Conservation (phyloP, 2,113 vertebrate genomes). For the Ellobius talpinus region DNA sequence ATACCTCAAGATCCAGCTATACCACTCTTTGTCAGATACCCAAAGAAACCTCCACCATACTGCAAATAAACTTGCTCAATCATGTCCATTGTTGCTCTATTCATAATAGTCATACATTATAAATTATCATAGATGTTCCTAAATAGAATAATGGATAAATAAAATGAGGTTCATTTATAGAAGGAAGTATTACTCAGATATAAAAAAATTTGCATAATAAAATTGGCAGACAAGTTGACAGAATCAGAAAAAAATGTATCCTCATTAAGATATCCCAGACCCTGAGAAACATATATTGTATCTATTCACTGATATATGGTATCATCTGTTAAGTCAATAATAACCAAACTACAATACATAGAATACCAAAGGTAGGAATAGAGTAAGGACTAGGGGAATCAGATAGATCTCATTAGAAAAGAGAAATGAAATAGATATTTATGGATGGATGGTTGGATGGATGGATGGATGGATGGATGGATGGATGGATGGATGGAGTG, state of each 20-base stretch:
- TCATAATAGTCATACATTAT: not conserved
- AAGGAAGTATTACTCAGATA: not conserved
- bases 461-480: no score
- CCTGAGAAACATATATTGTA: not conserved
- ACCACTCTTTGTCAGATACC: not conserved
- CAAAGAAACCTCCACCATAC: not conserved
- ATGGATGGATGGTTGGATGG: not conserved
- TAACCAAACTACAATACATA: not conserved
- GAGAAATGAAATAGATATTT: not conserved
- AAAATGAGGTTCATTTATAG: not conserved
- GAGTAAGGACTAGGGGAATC: not conserved
- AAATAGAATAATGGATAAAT: not conserved
- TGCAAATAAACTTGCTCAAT: not conserved
- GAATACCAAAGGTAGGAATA: not conserved
- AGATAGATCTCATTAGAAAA: no score
- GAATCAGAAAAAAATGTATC: not conserved
- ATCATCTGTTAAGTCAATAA: not conserved
- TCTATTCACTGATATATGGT: not conserved
- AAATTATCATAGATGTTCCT: not conserved
- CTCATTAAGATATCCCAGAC: not conserved
- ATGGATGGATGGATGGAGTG: not conserved
- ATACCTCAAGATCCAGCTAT: not conserved
- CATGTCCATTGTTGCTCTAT: not conserved
- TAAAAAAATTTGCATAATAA: not conserved
- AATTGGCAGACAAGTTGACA: not conserved